Conservation (phyloP, 2,113 vertebrate species). For the Heterocephalus glaber region DNA sequence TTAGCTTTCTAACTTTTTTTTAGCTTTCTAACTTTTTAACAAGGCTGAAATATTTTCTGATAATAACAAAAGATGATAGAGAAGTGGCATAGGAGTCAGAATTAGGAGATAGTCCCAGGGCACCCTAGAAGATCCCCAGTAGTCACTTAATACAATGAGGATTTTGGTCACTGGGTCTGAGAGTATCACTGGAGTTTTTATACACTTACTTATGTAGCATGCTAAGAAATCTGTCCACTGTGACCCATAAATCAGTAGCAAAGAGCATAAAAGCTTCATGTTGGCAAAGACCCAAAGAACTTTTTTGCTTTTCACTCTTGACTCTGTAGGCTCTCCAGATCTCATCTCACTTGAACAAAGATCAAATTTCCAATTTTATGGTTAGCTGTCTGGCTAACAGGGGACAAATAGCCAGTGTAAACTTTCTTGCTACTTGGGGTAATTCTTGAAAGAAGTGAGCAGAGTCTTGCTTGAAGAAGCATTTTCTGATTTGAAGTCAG, state of each 20-base stretch:
- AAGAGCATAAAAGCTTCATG: not conserved
- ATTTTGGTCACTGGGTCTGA: not conserved
- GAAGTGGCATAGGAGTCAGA: not conserved
- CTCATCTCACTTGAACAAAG: not conserved
- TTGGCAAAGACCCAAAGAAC: not conserved
- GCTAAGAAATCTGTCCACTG: not conserved
- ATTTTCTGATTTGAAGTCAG: slow-evolving; percentile 22
- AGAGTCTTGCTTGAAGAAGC: not conserved
- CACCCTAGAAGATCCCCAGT: not conserved
- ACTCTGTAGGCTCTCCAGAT: not conserved
- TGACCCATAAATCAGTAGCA: not conserved
- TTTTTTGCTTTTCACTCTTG: not conserved
- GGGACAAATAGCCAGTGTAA: not conserved
- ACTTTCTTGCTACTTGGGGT: not conserved
- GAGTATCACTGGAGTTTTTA: not conserved
- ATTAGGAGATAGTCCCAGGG: not conserved
- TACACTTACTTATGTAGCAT: not conserved
- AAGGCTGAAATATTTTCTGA: not conserved
- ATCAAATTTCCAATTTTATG: not conserved
- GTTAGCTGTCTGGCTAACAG: not conserved
- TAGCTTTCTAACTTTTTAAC: not conserved
- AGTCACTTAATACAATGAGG: not conserved
- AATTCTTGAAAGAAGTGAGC: not conserved
- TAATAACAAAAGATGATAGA: not conserved
- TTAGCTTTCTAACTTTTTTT: not conserved